Conservation (phyloP, 2,888 invertebrate genomes). For the Parelbella ahira region DNA sequence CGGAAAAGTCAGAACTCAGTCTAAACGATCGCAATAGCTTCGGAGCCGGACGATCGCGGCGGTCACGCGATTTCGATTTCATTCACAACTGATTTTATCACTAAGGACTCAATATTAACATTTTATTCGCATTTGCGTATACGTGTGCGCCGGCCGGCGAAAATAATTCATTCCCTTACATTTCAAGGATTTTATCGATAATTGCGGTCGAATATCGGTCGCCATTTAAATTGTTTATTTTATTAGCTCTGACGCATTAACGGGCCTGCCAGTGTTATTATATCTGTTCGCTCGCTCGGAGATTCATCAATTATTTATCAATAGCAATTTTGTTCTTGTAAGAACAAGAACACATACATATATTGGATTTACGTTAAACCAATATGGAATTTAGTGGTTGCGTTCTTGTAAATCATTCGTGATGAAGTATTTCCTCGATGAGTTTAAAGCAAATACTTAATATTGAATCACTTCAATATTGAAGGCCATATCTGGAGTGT, state of each 20-base stretch:
- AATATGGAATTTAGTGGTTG: neutral
- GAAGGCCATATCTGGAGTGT: neutral
- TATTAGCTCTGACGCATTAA: constrained; percentile 9
- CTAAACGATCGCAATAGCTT: constrained; percentile 29
- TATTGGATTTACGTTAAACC: constrained; percentile 4
- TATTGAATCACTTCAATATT: neutral
- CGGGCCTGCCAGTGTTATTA: constrained; percentile 15
- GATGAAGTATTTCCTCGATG: neutral
- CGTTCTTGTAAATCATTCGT: constrained; percentile 1
- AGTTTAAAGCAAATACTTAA: neutral
- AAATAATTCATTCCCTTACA: no score
- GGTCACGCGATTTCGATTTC: constrained; percentile 35
- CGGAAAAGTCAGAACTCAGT: constrained; percentile 24
- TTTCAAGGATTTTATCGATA: constrained; percentile 7
- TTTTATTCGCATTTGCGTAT: constrained; percentile 18
- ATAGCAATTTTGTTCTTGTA: constrained; percentile 9
- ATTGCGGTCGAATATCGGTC: constrained; percentile 1
- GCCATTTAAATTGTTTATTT: constrained; percentile 18
- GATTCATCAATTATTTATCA: constrained; percentile 10
- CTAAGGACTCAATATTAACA: constrained; percentile 17
- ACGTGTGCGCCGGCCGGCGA: no score
- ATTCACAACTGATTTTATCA: constrained; percentile 28
- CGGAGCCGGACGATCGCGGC: constrained; percentile 25
- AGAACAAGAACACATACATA: constrained; percentile 5
- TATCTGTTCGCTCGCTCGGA: constrained; percentile 4